Evolutionary conservation across 2,888 invertebrate genomes (phyloP), one percentile per base, ranked within the genome.

Genomic region (Octodonta nipae): DNA sequence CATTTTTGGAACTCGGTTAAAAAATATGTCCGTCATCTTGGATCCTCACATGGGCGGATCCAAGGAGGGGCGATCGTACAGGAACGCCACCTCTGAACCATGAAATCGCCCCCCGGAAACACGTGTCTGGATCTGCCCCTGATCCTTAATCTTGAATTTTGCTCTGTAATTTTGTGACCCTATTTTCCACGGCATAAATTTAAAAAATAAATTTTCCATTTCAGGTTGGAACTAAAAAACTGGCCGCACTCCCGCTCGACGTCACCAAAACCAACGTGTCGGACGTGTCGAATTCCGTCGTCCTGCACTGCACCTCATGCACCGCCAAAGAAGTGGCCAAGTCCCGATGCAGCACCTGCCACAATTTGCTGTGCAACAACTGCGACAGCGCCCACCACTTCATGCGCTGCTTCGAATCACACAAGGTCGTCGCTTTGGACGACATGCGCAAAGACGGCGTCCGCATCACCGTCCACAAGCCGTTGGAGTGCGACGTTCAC

Each of bases 391-490:
- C 93, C 36, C 93, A 95, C 62, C 84, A 88, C 61, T 91, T 84
- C 56, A 93, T 93, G 93, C 75, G 89, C 45, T 91, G 92, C 66
- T 95, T 95, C 59, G 92, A 93, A 62, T 87, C 86, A 52, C 93
- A 95, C 60, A 74, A 82, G 60, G 91, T 91, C 22, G 78, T 89
- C 32, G 79, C 83, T 26, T 78, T 92, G 55, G 89, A 89, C 51
- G 87, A 88, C 46, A 68, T 89, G 56, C 76, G 79, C 50, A 79
- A 80, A 43, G 64, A 67, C 16, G 78, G 78, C 49, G 78, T 83
- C 55, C 79, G 80, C 50, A 69, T 85, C 43, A 80, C 84, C 32
- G 79, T 91, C 44, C 89, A 89, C 55, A 88, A 87, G 61, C 88
- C 89, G 22, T 75, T 92, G 37, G 81, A 80, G 56, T 92, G 92